Conservation (phyloP, 2,113 vertebrate genomes). For the Urocynchramus pylzowi region DNA sequence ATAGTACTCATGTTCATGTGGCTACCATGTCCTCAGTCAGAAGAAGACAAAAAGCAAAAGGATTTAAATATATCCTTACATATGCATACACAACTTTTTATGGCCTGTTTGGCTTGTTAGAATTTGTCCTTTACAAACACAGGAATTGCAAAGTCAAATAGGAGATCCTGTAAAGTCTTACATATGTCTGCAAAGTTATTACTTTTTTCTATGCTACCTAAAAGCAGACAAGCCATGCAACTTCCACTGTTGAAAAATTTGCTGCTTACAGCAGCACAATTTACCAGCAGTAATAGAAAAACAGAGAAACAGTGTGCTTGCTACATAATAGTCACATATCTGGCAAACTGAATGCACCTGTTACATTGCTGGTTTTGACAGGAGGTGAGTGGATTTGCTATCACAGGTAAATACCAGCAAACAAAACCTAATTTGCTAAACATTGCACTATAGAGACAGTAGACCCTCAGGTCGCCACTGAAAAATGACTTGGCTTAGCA, state of each 20-base stretch:
- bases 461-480: not conserved
- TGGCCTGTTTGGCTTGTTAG: not conserved
- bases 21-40: not conserved
- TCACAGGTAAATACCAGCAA: conserved; percentile 19
- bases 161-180: not conserved
- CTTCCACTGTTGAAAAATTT: not conserved
- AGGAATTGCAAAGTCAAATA: not conserved
- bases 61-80: not conserved
- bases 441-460: not conserved
- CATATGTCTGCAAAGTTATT: not conserved
- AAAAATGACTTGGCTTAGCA: conserved; percentile 17
- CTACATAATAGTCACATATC: not conserved
- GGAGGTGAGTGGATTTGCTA: conserved; percentile 13
- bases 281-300: conserved; percentile 24
- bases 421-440: conserved; percentile 38
- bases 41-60: not conserved
- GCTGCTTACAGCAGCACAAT: not conserved
- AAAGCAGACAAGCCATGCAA: not conserved
- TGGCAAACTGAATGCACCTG: conserved; percentile 15
- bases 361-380: conserved; percentile 20
- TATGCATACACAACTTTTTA: not conserved
- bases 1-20: not conserved
- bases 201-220: not conserved
- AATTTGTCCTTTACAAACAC: not conserved
- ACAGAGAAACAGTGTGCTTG: not conserved